Percentiles rank a stretch among this genome's conserved stretches.
Evolutionary conservation across 2,113 vertebrate species (phyloP).

Genomic region (Lophius piscatorius): DNA sequence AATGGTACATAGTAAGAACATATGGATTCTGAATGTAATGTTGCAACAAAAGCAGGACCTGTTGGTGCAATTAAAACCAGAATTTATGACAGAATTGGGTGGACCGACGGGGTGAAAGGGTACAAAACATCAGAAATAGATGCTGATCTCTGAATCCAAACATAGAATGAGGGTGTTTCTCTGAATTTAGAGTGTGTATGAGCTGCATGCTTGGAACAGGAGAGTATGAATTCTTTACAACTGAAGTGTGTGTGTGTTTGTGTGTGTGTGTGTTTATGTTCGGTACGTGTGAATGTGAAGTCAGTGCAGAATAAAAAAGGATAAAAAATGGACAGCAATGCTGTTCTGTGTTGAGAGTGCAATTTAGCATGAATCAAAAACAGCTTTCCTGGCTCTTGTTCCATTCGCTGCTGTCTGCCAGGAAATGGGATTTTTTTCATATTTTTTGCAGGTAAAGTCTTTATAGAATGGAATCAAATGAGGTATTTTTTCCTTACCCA

Average conservation of each 20-base stretch:
- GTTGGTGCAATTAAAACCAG: constrained; percentile 36
- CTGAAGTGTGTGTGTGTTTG: constrained; percentile 11
- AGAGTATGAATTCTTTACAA: constrained; percentile 36
- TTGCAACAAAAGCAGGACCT: constrained; percentile 64
- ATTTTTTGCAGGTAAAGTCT: constrained; percentile 76
- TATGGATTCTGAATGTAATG: constrained; percentile 18
- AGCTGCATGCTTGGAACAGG: constrained; percentile 27
- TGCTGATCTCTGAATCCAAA: constrained; percentile 37
- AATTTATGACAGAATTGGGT: constrained; percentile 64
- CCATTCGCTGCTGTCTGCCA: constrained; percentile 65
- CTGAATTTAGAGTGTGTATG: constrained; percentile 21
- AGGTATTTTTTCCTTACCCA: constrained; percentile 72
- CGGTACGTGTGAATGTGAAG: constrained; percentile 46
- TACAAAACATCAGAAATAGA: constrained; percentile 59
- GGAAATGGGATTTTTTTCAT: constrained; percentile 74
- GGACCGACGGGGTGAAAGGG: constrained; percentile 37
- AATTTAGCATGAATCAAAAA: constrained; percentile 81
- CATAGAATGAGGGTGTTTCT: constrained; percentile 56
- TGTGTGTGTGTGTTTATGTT: constrained; percentile 18
- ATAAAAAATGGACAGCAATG: constrained; percentile 71
- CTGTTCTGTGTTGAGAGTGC: constrained; percentile 71
- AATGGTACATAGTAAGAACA: constrained; percentile 5
- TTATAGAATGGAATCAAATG: constrained; percentile 78
- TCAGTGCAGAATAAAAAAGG: constrained; percentile 58
- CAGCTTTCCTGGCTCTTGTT: constrained; percentile 77